Evolutionary conservation across 2,113 vertebrate genomes (phyloP).

Genomic region (Mungos mungo): DNA sequence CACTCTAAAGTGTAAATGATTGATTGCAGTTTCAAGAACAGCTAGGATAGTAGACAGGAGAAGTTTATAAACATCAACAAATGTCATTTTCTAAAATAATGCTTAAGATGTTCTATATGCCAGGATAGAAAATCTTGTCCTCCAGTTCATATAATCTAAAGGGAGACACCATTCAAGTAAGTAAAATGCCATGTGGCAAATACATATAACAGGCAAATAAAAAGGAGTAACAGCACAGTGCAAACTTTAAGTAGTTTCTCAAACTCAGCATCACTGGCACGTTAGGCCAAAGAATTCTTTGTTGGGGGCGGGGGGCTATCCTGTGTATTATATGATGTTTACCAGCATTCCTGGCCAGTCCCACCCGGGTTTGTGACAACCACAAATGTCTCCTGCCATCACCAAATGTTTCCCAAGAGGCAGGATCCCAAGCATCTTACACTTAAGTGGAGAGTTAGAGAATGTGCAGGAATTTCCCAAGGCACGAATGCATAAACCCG

Average conservation of each 20-base stretch:
- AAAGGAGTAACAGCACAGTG: background rate
- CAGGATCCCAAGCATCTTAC: background rate
- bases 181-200: background rate
- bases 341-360: background rate
- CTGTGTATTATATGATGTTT: background rate
- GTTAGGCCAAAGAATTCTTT: background rate
- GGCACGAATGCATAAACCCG: background rate
- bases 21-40: constrained; percentile 1
- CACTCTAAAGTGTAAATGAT: constrained; percentile 2
- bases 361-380: background rate
- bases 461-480: background rate
- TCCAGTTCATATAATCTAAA: background rate
- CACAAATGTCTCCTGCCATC: background rate
- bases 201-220: background rate
- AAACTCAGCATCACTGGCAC: background rate
- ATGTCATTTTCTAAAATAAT: constrained; percentile 30
- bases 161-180: background rate
- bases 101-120: background rate
- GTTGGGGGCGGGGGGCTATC: no score
- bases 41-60: background rate
- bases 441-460: background rate
- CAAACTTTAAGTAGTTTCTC: background rate
- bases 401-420: background rate
- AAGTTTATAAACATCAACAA: background rate
- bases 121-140: constrained; percentile 24